These are phyloP conservation scores for Chelmon rostratus DNA, from an alignment of 2,797 vertebrate species.

Conservation along the genomic window DNA sequence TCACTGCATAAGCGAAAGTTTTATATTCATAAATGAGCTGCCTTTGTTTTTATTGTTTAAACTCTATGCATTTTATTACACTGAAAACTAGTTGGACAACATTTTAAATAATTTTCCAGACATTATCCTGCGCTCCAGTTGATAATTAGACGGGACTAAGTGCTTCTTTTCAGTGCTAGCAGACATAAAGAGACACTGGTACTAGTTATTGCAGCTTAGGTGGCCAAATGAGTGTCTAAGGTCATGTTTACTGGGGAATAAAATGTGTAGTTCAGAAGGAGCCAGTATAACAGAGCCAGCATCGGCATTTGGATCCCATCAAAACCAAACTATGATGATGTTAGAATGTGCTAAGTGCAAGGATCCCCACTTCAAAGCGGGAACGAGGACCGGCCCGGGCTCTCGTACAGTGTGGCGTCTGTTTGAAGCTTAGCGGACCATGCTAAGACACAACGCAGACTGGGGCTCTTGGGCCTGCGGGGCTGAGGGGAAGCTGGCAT, in stretches of 20 bases:
- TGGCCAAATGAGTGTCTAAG: slow-evolving; percentile 47
- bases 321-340: slow-evolving; percentile 69
- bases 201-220: slow-evolving; percentile 39
- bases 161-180: slow-evolving; percentile 19
- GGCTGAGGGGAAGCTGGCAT: slow-evolving; percentile 72
- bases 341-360: slow-evolving; percentile 73
- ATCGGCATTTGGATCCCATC: slow-evolving; percentile 70
- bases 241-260: slow-evolving; percentile 53
- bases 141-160: slow-evolving; percentile 6
- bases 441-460: slow-evolving; percentile 76
- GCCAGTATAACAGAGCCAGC: slow-evolving; percentile 46
- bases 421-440: slow-evolving; percentile 75
- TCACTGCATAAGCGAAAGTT: neutral
- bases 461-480: slow-evolving; percentile 66
- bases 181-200: slow-evolving; percentile 19
- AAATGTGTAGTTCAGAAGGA: slow-evolving; percentile 49
- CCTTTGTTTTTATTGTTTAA: neutral
- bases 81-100: neutral
- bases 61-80: neutral
- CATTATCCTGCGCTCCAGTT: neutral
- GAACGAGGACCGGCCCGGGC: slow-evolving; percentile 43
- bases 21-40: neutral
- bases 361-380: slow-evolving; percentile 81
- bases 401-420: slow-evolving; percentile 72
- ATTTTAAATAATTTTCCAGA: neutral